Percentiles rank a stretch among this genome's conserved stretches.
Conservation (phyloP, 2,797 vertebrate genomes). For the Novumbra hubbsi region DNA sequence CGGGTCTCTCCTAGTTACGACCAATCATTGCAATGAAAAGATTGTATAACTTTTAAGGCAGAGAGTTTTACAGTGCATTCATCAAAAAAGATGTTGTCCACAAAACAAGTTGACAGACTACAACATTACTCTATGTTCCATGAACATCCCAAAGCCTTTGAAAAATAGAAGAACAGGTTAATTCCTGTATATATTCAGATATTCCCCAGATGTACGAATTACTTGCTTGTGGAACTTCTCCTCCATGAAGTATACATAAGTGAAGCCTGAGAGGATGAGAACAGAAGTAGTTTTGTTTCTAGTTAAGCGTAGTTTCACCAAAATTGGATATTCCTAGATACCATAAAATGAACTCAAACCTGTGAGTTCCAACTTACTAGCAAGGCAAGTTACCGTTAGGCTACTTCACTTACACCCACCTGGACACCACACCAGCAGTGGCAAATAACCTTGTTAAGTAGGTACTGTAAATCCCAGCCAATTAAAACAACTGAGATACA, state of each 20-base stretch:
- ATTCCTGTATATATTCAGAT: constrained; percentile 45
- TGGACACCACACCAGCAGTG: background rate
- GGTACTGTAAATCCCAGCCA: background rate
- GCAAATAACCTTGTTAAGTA: background rate
- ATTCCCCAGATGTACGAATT: constrained; percentile 38
- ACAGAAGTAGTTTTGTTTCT: background rate
- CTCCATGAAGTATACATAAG: constrained; percentile 51
- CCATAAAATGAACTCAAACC: background rate
- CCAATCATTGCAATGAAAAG: constrained; percentile 42
- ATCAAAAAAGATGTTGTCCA: no score
- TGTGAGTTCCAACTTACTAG: background rate
- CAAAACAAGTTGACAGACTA: background rate
- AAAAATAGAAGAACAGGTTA: constrained; percentile 60
- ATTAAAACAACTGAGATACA: no score
- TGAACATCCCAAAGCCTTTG: constrained; percentile 51
- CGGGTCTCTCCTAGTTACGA: constrained; percentile 61
- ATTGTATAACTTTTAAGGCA: no score
- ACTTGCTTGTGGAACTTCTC: constrained; percentile 62
- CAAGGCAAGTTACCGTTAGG: background rate
- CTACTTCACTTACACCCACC: background rate
- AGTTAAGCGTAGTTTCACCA: background rate
- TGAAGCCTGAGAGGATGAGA: constrained; percentile 29
- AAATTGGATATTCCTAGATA: background rate
- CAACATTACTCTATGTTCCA: constrained; percentile 50
- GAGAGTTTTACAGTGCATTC: background rate